phyloP scores from a whole-genome alignment of 2,888 invertebrate species.

The Eulithis testata region DNA sequence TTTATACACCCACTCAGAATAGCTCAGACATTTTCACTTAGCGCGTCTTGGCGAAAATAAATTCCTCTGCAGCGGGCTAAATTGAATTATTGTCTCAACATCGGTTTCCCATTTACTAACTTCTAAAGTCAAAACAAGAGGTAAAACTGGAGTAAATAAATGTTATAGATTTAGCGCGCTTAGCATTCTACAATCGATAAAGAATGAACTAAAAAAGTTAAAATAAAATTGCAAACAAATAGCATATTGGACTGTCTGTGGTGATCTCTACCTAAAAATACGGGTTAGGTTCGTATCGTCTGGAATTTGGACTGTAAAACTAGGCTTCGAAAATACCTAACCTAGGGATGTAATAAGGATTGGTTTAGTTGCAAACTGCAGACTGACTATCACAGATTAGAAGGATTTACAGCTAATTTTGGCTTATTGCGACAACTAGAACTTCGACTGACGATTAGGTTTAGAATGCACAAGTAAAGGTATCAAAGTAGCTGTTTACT shows the following conservation, averaged over 20 bases:
- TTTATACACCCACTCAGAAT: background rate
- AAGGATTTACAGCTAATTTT: slow-evolving; percentile 38
- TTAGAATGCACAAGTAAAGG: slow-evolving; percentile 12
- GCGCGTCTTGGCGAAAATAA: slow-evolving; percentile 10
- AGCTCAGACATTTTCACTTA: slow-evolving; percentile 7
- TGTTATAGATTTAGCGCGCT: too few species aligned
- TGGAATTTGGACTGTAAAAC: too few species aligned
- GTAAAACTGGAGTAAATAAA: background rate
- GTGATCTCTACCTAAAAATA: too few species aligned
- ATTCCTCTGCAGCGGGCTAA: slow-evolving; percentile 5
- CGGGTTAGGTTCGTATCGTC: too few species aligned
- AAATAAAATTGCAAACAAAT: too few species aligned
- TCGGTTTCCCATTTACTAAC: slow-evolving; percentile 16
- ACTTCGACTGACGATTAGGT: slow-evolving; percentile 11
- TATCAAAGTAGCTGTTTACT: slow-evolving; percentile 2
- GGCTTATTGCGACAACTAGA: slow-evolving; percentile 43
- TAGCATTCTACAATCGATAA: too few species aligned
- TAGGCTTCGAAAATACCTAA: slow-evolving; percentile 1
- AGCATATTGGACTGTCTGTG: too few species aligned
- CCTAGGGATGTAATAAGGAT: background rate
- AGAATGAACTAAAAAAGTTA: too few species aligned
- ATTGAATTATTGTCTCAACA: slow-evolving; percentile 11
- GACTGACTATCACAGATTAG: slow-evolving; percentile 41
- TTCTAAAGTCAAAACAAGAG: slow-evolving; percentile 3
- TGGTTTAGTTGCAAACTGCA: slow-evolving; percentile 8